These are phyloP conservation scores for Zelostemma sp. DNA, from an alignment of 1,140 invertebrate species.

Conservation along the genomic window DNA sequence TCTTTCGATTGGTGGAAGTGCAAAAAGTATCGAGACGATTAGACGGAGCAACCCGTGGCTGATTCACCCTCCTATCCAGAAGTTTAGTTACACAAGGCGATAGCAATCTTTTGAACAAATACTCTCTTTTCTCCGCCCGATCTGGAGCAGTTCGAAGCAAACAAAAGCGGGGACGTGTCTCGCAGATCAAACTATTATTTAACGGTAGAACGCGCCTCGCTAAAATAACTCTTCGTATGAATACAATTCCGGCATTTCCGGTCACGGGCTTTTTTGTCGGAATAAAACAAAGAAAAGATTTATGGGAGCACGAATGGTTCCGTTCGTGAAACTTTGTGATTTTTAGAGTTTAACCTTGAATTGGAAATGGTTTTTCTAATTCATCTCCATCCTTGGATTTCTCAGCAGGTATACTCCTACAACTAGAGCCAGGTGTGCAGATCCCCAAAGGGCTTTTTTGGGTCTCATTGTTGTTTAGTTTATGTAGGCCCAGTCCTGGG, in stretches of 20 bases:
- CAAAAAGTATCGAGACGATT: constrained; percentile 50
- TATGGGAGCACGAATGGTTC: not conserved
- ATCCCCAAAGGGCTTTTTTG: constrained; percentile 26
- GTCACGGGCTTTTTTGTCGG: constrained; percentile 2
- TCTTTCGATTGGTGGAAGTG: constrained; percentile 30
- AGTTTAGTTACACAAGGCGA: constrained; percentile 48
- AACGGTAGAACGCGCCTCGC: constrained; percentile 21
- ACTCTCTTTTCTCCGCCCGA: constrained; percentile 43
- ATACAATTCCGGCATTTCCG: constrained; percentile 3
- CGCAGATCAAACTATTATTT: constrained; percentile 45
- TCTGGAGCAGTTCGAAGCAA: constrained; percentile 28
- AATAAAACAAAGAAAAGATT: constrained; percentile 3
- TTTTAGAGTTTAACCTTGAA: not conserved
- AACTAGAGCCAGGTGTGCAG: constrained; percentile 45
- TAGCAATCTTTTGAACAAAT: constrained; percentile 51
- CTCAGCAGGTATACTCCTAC: constrained; percentile 44
- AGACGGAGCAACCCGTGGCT: constrained; percentile 47
- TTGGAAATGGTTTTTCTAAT: constrained; percentile 9
- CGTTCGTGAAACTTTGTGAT: not conserved
- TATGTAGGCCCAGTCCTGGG: constrained; percentile 50
- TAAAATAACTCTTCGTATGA: constrained; percentile 13
- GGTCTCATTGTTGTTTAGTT: constrained; percentile 57
- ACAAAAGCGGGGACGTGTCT: constrained; percentile 46
- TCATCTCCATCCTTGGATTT: constrained; percentile 1
- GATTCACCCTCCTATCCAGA: constrained; percentile 47